These are phyloP conservation scores for Caenorhabditis briggsae DNA, from an alignment of 1,140 invertebrate genomes.

Conservation along the genomic window DNA sequence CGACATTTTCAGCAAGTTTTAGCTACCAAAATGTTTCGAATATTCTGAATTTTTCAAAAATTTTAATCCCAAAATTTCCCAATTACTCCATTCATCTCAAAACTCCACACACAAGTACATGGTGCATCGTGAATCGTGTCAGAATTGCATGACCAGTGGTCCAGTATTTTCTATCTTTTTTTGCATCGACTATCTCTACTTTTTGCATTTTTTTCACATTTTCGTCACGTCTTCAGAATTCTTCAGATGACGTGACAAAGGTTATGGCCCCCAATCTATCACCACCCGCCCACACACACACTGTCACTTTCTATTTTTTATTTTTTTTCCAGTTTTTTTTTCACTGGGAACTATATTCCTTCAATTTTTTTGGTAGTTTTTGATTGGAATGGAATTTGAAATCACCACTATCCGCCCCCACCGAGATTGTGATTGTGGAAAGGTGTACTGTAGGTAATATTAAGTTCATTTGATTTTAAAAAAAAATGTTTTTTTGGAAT, in stretches of 20 bases:
- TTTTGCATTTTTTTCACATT: not conserved
- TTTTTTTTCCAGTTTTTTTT: slow-evolving; percentile 8
- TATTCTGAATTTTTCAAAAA: too few relatives aligned
- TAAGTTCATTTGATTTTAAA: too few relatives aligned
- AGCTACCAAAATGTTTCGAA: too few relatives aligned
- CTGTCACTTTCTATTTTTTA: not conserved
- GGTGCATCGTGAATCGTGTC: not conserved
- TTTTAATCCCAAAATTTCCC: not conserved
- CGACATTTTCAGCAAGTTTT: not conserved
- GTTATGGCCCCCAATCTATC: too few relatives aligned
- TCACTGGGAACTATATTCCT: not conserved
- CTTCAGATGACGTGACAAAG: too few relatives aligned
- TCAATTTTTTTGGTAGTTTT: too few relatives aligned
- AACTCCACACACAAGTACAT: not conserved
- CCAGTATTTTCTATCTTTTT: not conserved
- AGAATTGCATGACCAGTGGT: not conserved
- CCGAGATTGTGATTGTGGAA: not conserved
- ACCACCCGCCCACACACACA: not conserved
- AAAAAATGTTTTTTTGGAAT: too few relatives aligned
- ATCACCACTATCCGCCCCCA: too few relatives aligned
- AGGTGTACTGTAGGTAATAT: too few relatives aligned
- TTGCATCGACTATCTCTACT: not conserved
- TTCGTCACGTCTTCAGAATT: too few relatives aligned
- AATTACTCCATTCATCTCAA: not conserved
- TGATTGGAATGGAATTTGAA: too few relatives aligned